Evolutionary conservation across 1,140 invertebrate species (phyloP).

Genomic region (Spodoptera frugiperda): DNA sequence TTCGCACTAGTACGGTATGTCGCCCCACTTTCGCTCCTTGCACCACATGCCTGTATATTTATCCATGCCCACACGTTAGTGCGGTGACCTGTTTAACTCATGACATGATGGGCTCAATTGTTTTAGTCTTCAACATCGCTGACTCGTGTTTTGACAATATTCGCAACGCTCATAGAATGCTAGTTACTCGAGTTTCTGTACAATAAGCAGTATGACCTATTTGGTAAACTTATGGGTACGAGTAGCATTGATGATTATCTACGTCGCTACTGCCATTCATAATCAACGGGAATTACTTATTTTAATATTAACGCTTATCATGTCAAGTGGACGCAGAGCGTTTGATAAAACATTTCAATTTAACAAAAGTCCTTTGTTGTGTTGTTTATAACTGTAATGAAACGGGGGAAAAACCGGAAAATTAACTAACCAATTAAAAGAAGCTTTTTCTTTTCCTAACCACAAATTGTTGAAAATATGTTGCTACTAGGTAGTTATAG

Average conservation of each 20-base stretch:
- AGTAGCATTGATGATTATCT: neutral
- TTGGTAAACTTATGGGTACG: neutral
- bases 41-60: slow-evolving; percentile 42
- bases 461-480: neutral
- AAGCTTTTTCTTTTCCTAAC: neutral
- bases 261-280: neutral
- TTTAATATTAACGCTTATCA: neutral
- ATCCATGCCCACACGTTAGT: slow-evolving; percentile 37
- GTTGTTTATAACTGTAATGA: no score
- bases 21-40: slow-evolving; percentile 51
- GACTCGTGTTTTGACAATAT: slow-evolving; percentile 52
- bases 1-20: slow-evolving; percentile 24
- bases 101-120: slow-evolving; percentile 49
- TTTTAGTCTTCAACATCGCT: slow-evolving; percentile 49
- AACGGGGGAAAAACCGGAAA: no score
- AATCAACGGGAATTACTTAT: slow-evolving; percentile 1
- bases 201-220: slow-evolving; percentile 37
- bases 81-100: slow-evolving; percentile 48
- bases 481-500: neutral
- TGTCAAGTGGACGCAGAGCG: neutral
- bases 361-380: no score
- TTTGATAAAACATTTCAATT: no score
- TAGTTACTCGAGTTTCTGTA: slow-evolving; percentile 36
- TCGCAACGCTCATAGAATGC: slow-evolving; percentile 12
- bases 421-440: neutral